phyloP scores from a whole-genome alignment of 2,113 vertebrate genomes.

The Nesospiza acunhae region DNA sequence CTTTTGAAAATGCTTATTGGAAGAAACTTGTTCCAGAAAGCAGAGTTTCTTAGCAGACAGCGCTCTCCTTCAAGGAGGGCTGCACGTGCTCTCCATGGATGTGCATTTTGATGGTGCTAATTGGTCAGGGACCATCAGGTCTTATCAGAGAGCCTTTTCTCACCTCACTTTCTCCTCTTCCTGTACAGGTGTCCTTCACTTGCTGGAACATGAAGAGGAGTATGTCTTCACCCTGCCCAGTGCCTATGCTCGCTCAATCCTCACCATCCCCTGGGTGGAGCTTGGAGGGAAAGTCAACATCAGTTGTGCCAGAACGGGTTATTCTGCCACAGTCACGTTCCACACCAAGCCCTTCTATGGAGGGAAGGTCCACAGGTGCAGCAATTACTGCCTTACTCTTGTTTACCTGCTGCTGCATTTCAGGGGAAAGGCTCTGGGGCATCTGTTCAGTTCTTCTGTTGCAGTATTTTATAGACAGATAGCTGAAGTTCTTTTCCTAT shows the following conservation, averaged over 20 bases:
- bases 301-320: constrained; percentile 88
- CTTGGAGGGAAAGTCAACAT: constrained; percentile 94
- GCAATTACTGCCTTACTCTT: background rate
- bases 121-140: background rate
- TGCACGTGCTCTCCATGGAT: rapidly evolving
- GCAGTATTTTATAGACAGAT: background rate
- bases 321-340: constrained; percentile 89
- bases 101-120: background rate
- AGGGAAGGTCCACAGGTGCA: constrained; percentile 93
- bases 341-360: constrained; percentile 97
- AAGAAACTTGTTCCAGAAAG: background rate
- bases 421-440: background rate
- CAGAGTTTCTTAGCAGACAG: background rate
- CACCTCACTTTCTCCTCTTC: background rate
- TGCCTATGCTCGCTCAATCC: constrained; percentile 95
- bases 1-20: background rate
- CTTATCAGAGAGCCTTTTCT: background rate
- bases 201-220: constrained; percentile 90
- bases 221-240: constrained; percentile 94
- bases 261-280: constrained; percentile 96
- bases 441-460: background rate
- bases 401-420: background rate
- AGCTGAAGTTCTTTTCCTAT: background rate
- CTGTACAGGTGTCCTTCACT: constrained; percentile 78
- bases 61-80: background rate